Base-by-base conservation (phyloP, 2,797 vertebrate species). In the Eurystomus glaucurus region DNA sequence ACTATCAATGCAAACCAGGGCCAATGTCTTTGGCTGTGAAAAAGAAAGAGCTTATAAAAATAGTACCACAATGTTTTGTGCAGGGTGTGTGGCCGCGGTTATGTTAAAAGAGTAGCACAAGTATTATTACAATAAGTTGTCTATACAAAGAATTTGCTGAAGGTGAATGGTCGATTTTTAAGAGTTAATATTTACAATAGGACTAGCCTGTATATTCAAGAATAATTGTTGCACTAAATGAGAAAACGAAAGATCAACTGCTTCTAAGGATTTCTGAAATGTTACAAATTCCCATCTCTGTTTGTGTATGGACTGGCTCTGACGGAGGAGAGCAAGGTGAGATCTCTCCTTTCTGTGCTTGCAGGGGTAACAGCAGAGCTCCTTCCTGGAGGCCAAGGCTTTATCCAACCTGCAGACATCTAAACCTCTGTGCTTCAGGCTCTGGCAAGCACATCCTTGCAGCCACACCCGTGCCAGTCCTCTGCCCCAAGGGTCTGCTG, bases 31-130 rank as follows among this genome's bases (percentile, higher is more conserved):
- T 93, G 93, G 92, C 90, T 78, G 84, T 1, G 6, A 92, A 94
- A 90, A 93, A 46, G 22, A 86, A 60, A 46, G 55, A 74, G 33
- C 31, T 87, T 95, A 43, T 95, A 85, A 95, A 96, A 94, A 76
- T 72, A 92, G 74, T 37, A 79, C 37, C 16, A 83, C 60, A 57
- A 16, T n/a, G 21, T 85, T 91, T 61, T 83, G 43, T 77, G 64
- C 83, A 85, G 97, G 26, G 41, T 96, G 90, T 95, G 86, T 93
- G 92, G 81, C 68, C 86, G 43, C 0, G 51, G 70, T 51, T 14
- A 20, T 29, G 23, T 48, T 80, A 68, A 87, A 79, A 76, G 37
- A 80, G 64, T n/a, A 82, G 43, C n/a, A 60, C 7, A 35, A 64
- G 3, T 52, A 66, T 55, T 81, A 39, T 54, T 75, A 28, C 17